Percentiles rank a stretch among this genome's conserved stretches.
Evolutionary conservation across 2,888 invertebrate genomes (phyloP).

Genomic region (Teleogryllus oceanicus): DNA sequence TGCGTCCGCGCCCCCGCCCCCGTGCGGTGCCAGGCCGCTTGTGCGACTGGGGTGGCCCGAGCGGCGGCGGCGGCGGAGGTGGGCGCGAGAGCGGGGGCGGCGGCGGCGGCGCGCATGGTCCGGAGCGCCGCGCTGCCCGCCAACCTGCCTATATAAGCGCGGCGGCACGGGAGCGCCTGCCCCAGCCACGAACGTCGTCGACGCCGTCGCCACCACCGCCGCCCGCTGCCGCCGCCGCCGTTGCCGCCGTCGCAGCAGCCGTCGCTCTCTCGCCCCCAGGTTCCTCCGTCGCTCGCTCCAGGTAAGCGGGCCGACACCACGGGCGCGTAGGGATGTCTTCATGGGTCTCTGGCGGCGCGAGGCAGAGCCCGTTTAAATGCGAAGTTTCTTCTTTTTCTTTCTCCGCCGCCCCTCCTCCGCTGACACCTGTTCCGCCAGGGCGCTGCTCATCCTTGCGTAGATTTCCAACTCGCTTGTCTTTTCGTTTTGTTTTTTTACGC

Average conservation of each 20-base stretch:
- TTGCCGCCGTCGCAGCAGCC: background rate
- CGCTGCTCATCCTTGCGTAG: too few species aligned
- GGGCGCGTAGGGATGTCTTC: too few species aligned
- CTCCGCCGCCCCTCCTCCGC: too few species aligned
- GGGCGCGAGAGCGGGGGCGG: background rate
- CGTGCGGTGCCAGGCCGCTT: background rate
- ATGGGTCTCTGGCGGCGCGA: too few species aligned
- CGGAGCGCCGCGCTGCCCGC: background rate
- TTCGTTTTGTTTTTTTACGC: too few species aligned
- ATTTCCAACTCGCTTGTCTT: too few species aligned
- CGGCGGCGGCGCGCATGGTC: background rate
- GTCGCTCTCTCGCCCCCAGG: background rate
- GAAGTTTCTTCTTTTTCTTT: too few species aligned
- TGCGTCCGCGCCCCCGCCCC: background rate
- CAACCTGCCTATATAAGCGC: background rate
- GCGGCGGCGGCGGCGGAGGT: slow-evolving; percentile 1
- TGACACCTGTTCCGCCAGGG: too few species aligned
- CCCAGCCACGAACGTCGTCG: background rate
- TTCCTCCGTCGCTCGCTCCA: background rate
- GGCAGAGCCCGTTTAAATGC: too few species aligned
- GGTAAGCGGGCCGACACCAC: background rate
- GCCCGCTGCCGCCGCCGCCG: background rate
- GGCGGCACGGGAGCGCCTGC: background rate
- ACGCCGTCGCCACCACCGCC: background rate
- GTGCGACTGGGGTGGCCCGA: background rate